A percentile compares a stretch with the other conserved stretches of the same genome.
Evolutionary conservation across 2,888 invertebrate species (phyloP).

Genomic region (Acrocyrtus sp.): DNA sequence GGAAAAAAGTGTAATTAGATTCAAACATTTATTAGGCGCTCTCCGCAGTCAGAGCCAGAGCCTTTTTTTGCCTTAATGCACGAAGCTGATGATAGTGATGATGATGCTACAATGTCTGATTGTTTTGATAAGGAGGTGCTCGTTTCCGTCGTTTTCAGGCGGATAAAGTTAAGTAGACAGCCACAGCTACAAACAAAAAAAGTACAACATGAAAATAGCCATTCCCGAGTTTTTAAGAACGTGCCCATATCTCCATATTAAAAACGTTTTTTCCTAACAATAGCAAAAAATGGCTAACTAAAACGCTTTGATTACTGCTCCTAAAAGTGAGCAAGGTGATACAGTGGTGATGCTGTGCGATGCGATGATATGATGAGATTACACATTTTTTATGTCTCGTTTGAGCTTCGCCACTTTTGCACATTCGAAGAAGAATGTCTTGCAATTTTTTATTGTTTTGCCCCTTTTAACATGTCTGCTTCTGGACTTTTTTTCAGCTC

Average conservation of each 20-base stretch:
- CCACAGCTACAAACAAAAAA: background rate
- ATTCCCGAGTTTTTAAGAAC: background rate
- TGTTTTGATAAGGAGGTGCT: conserved; percentile 26
- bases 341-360: background rate
- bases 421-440: too few relatives aligned
- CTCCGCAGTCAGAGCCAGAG: too few relatives aligned
- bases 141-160: conserved; percentile 24
- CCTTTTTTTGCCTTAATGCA: conserved; percentile 1
- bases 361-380: conserved; percentile 22
- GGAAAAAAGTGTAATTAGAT: too few relatives aligned
- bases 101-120: too few relatives aligned
- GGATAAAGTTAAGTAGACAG: conserved; percentile 4
- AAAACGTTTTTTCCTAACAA: background rate
- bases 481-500: conserved; percentile 11
- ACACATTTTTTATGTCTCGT: conserved; percentile 13
- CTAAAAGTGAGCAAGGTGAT: background rate
- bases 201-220: background rate
- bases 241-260: background rate
- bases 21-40: too few relatives aligned
- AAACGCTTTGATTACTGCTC: background rate
- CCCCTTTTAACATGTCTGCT: background rate
- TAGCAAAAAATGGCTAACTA: background rate
- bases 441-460: conserved; percentile 8
- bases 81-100: too few relatives aligned
- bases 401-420: conserved; percentile 31